Evolutionary conservation across 2,113 vertebrate species (phyloP).

Genomic region (Gasterosteus aculeatus): DNA sequence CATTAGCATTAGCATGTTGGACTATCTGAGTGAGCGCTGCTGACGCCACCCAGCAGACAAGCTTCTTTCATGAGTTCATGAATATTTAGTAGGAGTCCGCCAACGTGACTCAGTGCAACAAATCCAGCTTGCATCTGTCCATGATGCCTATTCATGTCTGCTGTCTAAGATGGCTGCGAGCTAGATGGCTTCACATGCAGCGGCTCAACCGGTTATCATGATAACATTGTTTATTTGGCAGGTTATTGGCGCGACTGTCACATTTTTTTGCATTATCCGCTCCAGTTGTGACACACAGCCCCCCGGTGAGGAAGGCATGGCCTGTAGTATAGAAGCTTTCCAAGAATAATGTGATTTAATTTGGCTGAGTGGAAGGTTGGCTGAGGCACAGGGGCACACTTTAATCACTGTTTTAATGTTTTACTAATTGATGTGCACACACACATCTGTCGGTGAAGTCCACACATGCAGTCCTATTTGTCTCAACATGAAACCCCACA

Average conservation of each 20-base stretch:
- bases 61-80: slow-evolving; percentile 8
- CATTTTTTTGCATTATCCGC: slow-evolving; percentile 29
- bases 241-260: slow-evolving; percentile 37
- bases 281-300: slow-evolving; percentile 18
- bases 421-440: slow-evolving; percentile 14
- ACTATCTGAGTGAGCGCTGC: slow-evolving; percentile 34
- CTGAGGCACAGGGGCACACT: slow-evolving; percentile 5
- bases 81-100: slow-evolving; percentile 46
- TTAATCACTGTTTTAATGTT: slow-evolving; percentile 17
- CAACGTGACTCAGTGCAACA: slow-evolving; percentile 53
- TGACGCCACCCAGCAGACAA: slow-evolving; percentile 15
- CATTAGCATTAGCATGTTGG: slow-evolving; percentile 26
- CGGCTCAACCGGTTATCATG: slow-evolving; percentile 20
- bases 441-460: slow-evolving; percentile 1
- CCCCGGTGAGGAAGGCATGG: neutral
- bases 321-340: slow-evolving; percentile 30
- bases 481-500: slow-evolving; percentile 5
- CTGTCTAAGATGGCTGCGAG: slow-evolving; percentile 49
- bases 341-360: slow-evolving; percentile 32
- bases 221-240: slow-evolving; percentile 37
- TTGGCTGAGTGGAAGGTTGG: slow-evolving; percentile 31
- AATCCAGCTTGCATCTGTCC: slow-evolving; percentile 31
- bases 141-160: slow-evolving; percentile 24
- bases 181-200: slow-evolving; percentile 24
- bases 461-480: slow-evolving; percentile 13